Evolutionary conservation across 2,797 vertebrate genomes (phyloP).

Genomic region (Sebastes nivosus): DNA sequence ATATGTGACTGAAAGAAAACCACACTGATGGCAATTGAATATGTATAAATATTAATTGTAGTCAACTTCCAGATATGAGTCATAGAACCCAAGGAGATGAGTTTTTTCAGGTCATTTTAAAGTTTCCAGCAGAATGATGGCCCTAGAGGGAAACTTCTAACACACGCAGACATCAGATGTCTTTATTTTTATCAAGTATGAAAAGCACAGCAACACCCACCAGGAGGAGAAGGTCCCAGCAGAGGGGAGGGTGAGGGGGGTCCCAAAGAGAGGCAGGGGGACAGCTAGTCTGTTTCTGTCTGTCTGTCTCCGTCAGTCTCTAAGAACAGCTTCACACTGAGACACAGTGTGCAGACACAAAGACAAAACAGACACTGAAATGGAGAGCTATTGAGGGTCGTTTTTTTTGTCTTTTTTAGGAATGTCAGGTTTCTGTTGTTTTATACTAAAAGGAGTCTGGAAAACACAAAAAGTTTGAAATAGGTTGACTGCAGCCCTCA

Average conservation of each 20-base stretch:
- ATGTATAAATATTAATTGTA: slow-evolving; percentile 11
- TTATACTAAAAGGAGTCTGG: not conserved
- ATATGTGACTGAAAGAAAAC: not conserved
- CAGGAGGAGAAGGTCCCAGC: slow-evolving; percentile 19
- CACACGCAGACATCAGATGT: slow-evolving; percentile 16
- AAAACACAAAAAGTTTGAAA: not conserved
- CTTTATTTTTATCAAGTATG: slow-evolving; percentile 31
- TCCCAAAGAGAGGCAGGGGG: not conserved
- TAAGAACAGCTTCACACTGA: not conserved
- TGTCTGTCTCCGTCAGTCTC: not conserved
- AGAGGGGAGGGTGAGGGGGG: not conserved
- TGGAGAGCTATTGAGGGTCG: not conserved
- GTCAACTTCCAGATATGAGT: slow-evolving; percentile 2
- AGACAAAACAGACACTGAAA: not conserved
- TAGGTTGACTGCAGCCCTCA: not conserved
- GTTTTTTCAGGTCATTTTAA: slow-evolving; percentile 12
- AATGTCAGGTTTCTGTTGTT: not conserved
- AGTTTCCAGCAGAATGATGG: not conserved
- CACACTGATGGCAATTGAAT: not conserved
- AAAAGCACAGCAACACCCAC: slow-evolving; percentile 29
- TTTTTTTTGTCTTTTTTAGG: not conserved
- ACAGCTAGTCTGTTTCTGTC: not conserved
- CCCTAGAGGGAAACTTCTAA: not conserved
- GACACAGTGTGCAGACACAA: not conserved
- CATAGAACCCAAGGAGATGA: not conserved